Conservation (phyloP, 2,113 vertebrate genomes). For the Ramphastos sulfuratus region DNA sequence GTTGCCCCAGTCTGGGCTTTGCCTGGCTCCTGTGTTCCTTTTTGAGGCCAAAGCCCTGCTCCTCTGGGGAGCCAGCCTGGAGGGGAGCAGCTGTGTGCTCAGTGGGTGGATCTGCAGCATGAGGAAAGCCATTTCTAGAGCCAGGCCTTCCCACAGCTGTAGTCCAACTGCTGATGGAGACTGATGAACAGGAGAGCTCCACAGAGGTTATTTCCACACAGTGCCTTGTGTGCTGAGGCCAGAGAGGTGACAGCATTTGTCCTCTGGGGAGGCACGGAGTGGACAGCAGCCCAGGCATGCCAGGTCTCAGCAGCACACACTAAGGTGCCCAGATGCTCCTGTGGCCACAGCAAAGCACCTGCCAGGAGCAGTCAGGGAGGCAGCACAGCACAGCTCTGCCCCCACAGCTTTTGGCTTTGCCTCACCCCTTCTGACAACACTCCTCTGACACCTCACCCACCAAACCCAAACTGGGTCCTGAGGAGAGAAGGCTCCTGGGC, state of each 20-base stretch:
- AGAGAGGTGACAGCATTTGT: not conserved
- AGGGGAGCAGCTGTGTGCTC: not conserved
- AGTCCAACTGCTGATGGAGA: not conserved
- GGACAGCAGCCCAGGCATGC: not conserved
- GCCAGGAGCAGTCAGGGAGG: not conserved
- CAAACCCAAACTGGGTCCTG: not conserved
- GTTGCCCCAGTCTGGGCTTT: not conserved
- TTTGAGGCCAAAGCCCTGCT: not conserved
- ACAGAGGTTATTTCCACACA: not conserved
- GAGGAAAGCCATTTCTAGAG: not conserved
- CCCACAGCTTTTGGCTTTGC: rapidly evolving
- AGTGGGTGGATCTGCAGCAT: not conserved
- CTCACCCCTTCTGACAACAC: not conserved
- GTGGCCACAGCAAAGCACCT: not conserved
- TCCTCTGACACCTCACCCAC: not conserved
- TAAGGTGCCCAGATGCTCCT: not conserved
- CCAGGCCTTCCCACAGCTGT: not conserved
- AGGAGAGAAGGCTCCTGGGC: too few relatives aligned
- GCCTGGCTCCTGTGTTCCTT: not conserved
- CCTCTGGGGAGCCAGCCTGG: not conserved
- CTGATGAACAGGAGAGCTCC: rapidly evolving
- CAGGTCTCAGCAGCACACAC: not conserved
- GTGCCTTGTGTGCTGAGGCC: rapidly evolving
- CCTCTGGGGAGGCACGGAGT: rapidly evolving
- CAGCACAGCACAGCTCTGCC: not conserved